phyloP scores from a whole-genome alignment of 2,113 vertebrate genomes.

The Scophthalmus maximus region DNA sequence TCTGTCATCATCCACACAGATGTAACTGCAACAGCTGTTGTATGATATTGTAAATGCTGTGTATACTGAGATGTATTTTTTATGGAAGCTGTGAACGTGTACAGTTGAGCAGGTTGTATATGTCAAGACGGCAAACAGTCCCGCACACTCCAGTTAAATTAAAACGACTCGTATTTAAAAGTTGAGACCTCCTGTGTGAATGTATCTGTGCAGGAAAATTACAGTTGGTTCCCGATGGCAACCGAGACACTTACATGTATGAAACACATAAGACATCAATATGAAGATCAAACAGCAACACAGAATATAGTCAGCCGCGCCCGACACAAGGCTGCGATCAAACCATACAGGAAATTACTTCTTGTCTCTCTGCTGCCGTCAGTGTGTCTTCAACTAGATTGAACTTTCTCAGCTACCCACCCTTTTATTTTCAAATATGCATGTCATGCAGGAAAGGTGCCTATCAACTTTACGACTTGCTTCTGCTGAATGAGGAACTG shows the following conservation, averaged over 20 bases:
- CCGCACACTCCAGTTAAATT: slow-evolving; percentile 80
- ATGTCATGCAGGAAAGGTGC: slow-evolving; percentile 2
- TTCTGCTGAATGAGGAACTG: slow-evolving; percentile 50
- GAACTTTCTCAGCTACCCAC: background rate
- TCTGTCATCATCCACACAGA: slow-evolving; percentile 48
- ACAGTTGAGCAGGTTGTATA: slow-evolving; percentile 77
- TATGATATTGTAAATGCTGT: slow-evolving; percentile 84
- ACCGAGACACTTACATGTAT: background rate
- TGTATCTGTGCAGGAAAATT: slow-evolving; percentile 1
- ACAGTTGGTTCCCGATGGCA: background rate
- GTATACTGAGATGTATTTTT: slow-evolving; percentile 86
- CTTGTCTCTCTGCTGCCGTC: background rate
- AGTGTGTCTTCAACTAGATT: background rate
- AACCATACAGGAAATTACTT: background rate
- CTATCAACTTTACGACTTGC: background rate
- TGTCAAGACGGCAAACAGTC: slow-evolving; percentile 66
- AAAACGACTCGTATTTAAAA: slow-evolving; percentile 79
- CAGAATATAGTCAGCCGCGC: background rate
- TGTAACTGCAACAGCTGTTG: slow-evolving; percentile 70
- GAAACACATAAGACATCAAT: background rate
- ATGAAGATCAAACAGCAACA: background rate
- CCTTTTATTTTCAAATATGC: slow-evolving; percentile 8
- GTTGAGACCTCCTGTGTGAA: slow-evolving; percentile 21
- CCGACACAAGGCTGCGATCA: slow-evolving; percentile 7
- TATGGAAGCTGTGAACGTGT: slow-evolving; percentile 83